Base-by-base conservation (phyloP, 1,140 invertebrate genomes). In the Meteorus sp. region DNA sequence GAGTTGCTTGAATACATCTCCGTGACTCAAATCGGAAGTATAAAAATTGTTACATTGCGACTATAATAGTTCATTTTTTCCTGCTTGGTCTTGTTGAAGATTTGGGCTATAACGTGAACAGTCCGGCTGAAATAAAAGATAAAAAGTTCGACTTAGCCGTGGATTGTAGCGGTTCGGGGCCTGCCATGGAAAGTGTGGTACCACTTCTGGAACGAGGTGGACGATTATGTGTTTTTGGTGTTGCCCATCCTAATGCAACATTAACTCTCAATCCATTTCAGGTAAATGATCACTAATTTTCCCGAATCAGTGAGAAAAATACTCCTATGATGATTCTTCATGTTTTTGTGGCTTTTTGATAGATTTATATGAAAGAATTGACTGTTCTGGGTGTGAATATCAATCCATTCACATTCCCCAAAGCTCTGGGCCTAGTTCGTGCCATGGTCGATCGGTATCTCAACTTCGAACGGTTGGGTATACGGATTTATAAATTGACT, bases 301-400 rank as follows among this genome's bases (percentile, higher is more conserved):
- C n/a, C n/a, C n/a, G n/a, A n/a, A n/a, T n/a, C n/a, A n/a, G n/a
- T n/a, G 31, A 44, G 5, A 20, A 50, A 58, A 35, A 45, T 44
- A 44, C 7, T 44, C 29, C 1, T 1, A n/a, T 7, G 4, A 11
- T 20, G 20, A 29, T 31, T 15, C 11, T 2, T 8, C 11, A 27
- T 41, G 19, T 53, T 44, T 4, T 23, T 59, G 25, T 9, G 23
- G 60, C 56, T 62, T 64, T 61, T 55, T 81, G 83, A 41, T 73
- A 89, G 87, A 50, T 89, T 15, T 88, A 83, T 66, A 80, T 80
- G 62, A 88, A 85, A 59, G 87, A 89, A 72, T 54, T 87, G 20
- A 84, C 80, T 2, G 80, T 89, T 9, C 68, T 86, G 27, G 87
- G 86, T 1, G 85, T 87, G 0, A 85, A 84, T 54, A 84, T 88